Conservation (phyloP, 2,113 vertebrate genomes). For the Zeus faber region DNA sequence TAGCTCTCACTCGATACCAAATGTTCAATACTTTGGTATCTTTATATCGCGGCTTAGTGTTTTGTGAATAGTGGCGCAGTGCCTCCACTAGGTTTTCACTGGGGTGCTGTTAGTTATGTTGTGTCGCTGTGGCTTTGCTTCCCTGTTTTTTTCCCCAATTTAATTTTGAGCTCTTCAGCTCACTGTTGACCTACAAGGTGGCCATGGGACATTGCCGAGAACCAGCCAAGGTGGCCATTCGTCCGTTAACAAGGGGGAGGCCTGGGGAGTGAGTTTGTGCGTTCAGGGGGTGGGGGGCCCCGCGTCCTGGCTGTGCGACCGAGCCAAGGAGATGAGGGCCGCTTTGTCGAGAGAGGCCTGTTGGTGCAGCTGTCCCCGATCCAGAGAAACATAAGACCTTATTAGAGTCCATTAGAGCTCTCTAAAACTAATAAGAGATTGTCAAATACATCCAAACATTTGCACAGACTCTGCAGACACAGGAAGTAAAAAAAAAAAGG, state of each 20-base stretch:
- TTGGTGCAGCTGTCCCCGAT: conserved; percentile 83
- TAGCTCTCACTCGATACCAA: neutral
- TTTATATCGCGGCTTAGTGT: neutral
- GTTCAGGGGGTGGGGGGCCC: conserved; percentile 19
- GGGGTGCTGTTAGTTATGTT: neutral
- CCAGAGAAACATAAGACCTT: conserved; percentile 82
- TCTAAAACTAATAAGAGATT: conserved; percentile 89
- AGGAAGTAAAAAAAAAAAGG: conserved; percentile 52
- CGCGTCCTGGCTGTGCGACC: neutral
- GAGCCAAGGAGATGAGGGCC: conserved; percentile 23
- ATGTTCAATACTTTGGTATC: neutral
- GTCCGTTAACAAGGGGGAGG: conserved; percentile 75
- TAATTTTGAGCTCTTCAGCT: neutral
- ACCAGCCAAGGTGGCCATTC: conserved; percentile 64
- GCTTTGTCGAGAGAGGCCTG: conserved; percentile 14
- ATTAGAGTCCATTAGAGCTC: conserved; percentile 83
- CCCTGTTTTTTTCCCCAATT: neutral
- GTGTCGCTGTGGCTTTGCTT: neutral
- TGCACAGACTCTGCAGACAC: conserved; percentile 70
- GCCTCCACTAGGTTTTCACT: no score
- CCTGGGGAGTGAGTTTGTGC: conserved; percentile 52
- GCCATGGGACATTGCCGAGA: conserved; percentile 31
- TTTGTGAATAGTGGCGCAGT: no score
- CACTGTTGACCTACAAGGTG: neutral
- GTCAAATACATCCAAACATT: conserved; percentile 82